Conservation (phyloP, 1,140 invertebrate species). For the Drosophila pachea region DNA sequence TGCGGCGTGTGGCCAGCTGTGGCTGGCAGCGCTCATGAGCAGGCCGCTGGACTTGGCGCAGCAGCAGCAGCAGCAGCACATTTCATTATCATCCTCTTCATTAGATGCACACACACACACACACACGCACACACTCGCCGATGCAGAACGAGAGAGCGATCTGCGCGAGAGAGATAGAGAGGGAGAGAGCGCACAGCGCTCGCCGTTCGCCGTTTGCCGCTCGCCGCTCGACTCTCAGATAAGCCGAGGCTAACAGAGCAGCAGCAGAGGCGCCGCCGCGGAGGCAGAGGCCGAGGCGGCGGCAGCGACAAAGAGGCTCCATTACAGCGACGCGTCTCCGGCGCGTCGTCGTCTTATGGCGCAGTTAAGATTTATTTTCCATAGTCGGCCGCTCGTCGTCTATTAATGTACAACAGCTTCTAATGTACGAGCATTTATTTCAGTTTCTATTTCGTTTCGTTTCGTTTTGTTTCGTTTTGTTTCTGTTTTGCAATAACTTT, state of each 20-base stretch:
- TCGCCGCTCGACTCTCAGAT: conserved; percentile 35
- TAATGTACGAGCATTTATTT: conserved; percentile 46
- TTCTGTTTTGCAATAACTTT: conserved; percentile 61
- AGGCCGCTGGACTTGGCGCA: neutral
- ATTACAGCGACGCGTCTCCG: conserved; percentile 49
- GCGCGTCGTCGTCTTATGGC: conserved; percentile 60
- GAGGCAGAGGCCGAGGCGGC: neutral
- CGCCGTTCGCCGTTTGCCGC: too few species aligned
- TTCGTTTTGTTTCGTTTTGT: conserved; percentile 26
- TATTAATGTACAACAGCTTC: conserved; percentile 55
- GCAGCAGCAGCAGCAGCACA: conserved; percentile 29
- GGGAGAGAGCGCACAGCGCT: conserved; percentile 14
- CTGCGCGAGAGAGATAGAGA: conserved; percentile 2
- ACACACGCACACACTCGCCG: neutral
- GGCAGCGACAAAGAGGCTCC: conserved; percentile 29
- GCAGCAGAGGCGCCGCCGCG: neutral
- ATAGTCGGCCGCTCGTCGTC: conserved; percentile 49
- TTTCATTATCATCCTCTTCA: conserved; percentile 73
- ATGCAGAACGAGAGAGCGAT: conserved; percentile 2
- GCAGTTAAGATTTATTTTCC: conserved; percentile 76
- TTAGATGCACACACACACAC: conserved; percentile 53
- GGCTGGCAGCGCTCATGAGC: conserved; percentile 1
- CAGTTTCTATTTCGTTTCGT: conserved; percentile 34
- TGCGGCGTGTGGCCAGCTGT: conserved; percentile 28
- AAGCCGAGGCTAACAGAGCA: conserved; percentile 47